Conservation (phyloP, 1,140 invertebrate species). For the Diorhabda carinulata region DNA sequence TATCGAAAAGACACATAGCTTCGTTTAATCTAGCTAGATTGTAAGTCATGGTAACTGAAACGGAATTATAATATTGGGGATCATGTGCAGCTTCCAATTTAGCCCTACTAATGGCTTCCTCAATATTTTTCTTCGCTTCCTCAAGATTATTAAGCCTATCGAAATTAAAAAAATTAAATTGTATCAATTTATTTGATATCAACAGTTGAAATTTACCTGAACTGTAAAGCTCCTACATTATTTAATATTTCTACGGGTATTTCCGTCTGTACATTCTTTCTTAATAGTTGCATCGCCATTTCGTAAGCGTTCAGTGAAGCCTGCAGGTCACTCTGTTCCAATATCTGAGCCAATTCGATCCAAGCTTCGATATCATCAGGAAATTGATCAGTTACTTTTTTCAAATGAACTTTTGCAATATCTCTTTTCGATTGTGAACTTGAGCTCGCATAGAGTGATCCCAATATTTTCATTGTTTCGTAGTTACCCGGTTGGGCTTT, state of each 20-base stretch:
- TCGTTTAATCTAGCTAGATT: slow-evolving; percentile 94
- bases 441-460: slow-evolving; percentile 92
- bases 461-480: slow-evolving; percentile 99
- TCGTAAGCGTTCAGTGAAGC: slow-evolving; percentile 86
- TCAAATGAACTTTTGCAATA: slow-evolving; percentile 84
- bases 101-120: slow-evolving; percentile 79
- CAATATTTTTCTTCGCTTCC: slow-evolving; percentile 80
- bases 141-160: slow-evolving; percentile 73
- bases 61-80: slow-evolving; percentile 92
- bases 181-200: neutral
- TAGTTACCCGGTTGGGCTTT: slow-evolving; percentile 97
- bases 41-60: slow-evolving; percentile 94
- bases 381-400: slow-evolving; percentile 94
- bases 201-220: slow-evolving; percentile 53
- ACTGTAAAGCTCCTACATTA: slow-evolving; percentile 94
- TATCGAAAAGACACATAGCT: slow-evolving; percentile 87
- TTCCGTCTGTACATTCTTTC: slow-evolving; percentile 89
- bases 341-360: slow-evolving; percentile 97
- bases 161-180: slow-evolving; percentile 13
- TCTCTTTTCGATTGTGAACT: slow-evolving; percentile 86
- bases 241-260: slow-evolving; percentile 98
- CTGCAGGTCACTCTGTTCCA: slow-evolving; percentile 92
- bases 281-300: slow-evolving; percentile 88
- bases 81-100: slow-evolving; percentile 80
- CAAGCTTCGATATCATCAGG: slow-evolving; percentile 98